Evolutionary conservation across 2,113 vertebrate species (phyloP).

Genomic region (Oceanites oceanicus): DNA sequence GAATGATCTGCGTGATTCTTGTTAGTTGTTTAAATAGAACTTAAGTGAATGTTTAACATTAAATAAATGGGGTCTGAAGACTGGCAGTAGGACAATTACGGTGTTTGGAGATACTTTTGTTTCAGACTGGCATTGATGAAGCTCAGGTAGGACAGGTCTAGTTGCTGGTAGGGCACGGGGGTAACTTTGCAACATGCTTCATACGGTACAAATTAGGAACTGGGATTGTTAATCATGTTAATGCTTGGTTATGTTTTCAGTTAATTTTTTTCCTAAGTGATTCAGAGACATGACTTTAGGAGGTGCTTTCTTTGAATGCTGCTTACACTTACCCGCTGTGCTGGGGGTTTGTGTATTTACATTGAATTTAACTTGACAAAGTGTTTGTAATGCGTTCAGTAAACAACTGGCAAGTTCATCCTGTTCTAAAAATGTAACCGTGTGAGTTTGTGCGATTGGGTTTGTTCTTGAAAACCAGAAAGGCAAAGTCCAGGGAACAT

Average conservation of each 20-base stretch:
- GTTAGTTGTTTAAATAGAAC: not conserved
- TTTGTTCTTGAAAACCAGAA: not conserved
- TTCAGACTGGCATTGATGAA: not conserved
- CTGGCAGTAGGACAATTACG: fast-evolving
- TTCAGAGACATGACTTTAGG: not conserved
- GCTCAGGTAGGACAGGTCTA: not conserved
- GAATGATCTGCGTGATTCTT: not conserved
- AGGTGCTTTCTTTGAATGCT: not conserved
- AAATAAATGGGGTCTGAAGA: not conserved
- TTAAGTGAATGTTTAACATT: not conserved
- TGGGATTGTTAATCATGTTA: not conserved
- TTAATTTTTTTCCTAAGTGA: not conserved
- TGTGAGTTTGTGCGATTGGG: not conserved
- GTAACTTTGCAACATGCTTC: not conserved
- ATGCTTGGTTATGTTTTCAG: not conserved
- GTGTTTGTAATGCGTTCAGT: fast-evolving
- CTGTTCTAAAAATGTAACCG: not conserved
- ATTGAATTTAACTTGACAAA: not conserved
- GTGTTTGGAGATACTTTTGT: not conserved
- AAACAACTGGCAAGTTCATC: not conserved
- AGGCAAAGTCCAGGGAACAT: not conserved
- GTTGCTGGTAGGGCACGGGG: fast-evolving
- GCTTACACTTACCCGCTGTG: not conserved
- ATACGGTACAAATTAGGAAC: not conserved
- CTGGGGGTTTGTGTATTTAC: not conserved